phyloP scores from a whole-genome alignment of 2,113 vertebrate genomes.

The Ivindomyrus marchei region DNA sequence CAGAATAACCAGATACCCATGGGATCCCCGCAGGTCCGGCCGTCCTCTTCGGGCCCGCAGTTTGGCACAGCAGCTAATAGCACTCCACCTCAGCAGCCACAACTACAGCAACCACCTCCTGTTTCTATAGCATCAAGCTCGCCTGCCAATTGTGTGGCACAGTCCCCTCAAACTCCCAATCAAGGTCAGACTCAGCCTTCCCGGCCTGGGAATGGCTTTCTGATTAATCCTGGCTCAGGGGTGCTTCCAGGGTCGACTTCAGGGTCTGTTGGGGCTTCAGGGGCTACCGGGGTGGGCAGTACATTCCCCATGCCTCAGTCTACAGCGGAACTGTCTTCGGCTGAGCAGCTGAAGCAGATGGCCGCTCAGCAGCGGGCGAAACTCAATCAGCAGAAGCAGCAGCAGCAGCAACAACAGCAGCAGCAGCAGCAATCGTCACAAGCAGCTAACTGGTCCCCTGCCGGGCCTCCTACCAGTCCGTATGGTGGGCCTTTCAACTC shows the following conservation, averaged over 20 bases:
- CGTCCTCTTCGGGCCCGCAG: slow-evolving; percentile 85
- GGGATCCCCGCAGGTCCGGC: slow-evolving; percentile 87
- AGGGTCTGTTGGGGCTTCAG: slow-evolving; percentile 38
- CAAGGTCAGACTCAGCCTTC: slow-evolving; percentile 75
- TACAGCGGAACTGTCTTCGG: slow-evolving; percentile 80
- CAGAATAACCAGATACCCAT: slow-evolving; percentile 75
- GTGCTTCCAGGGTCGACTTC: slow-evolving; percentile 51
- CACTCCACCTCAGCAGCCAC: slow-evolving; percentile 71
- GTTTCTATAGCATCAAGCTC: slow-evolving; percentile 75
- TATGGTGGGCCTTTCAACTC: slow-evolving; percentile 81
- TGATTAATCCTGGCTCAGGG: slow-evolving; percentile 66
- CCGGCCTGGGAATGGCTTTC: slow-evolving; percentile 79
- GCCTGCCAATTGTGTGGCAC: slow-evolving; percentile 83
- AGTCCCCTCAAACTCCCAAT: slow-evolving; percentile 82
- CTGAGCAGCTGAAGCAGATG: slow-evolving; percentile 96
- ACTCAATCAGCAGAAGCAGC: slow-evolving; percentile 87
- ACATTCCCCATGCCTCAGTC: slow-evolving; percentile 58
- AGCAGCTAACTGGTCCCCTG: slow-evolving; percentile 83
- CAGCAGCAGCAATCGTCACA: slow-evolving; percentile 69
- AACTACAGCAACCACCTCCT: slow-evolving; percentile 66
- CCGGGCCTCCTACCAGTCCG: slow-evolving; percentile 86
- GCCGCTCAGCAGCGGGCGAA: slow-evolving; percentile 85
- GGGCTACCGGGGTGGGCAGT: slow-evolving; percentile 42
- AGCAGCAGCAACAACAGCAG: slow-evolving; percentile 68
- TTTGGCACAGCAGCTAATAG: slow-evolving; percentile 77